A percentile compares a stretch with the other conserved stretches of the same genome.
These are phyloP conservation scores for Thalassoma bifasciatum DNA, from an alignment of 2,113 vertebrate genomes.

Conservation along the genomic window DNA sequence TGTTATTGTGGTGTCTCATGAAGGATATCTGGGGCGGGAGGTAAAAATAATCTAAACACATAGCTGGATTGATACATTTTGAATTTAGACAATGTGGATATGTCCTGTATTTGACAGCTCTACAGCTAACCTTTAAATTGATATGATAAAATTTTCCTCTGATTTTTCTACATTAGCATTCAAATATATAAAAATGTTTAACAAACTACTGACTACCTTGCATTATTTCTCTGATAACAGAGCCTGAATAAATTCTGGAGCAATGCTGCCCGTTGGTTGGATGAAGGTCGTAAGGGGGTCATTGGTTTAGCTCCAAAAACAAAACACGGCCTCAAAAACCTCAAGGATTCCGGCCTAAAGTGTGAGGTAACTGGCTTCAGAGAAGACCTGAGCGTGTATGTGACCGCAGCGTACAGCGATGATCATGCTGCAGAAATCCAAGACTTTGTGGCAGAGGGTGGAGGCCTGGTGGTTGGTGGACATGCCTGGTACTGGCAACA, in stretches of 20 bases:
- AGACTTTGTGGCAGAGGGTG: constrained; percentile 86
- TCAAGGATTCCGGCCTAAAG: constrained; percentile 20
- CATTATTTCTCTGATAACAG: constrained; percentile 20
- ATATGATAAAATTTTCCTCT: background rate
- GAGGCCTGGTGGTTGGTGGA: constrained; percentile 87
- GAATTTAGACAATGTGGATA: too few species aligned
- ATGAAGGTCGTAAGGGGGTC: constrained; percentile 67
- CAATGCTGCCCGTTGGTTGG: constrained; percentile 83
- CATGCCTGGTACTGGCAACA: constrained; percentile 88
- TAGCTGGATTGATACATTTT: too few species aligned
- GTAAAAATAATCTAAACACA: constrained; percentile 20
- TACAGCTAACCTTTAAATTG: too few species aligned
- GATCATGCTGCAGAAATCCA: constrained; percentile 69
- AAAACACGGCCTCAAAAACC: background rate
- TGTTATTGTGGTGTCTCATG: constrained; percentile 78
- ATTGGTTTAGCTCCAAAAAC: constrained; percentile 51
- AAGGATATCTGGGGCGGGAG: constrained; percentile 67
- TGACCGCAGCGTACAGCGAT: constrained; percentile 47
- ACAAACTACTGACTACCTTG: background rate
- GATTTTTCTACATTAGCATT: background rate
- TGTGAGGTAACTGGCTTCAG: constrained; percentile 39
- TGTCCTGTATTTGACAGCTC: too few species aligned
- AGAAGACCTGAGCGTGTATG: constrained; percentile 54
- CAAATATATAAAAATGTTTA: background rate
- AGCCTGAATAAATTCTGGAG: constrained; percentile 69